Base-by-base conservation (phyloP, 2,888 invertebrate species). In the Patella pellucida region DNA sequence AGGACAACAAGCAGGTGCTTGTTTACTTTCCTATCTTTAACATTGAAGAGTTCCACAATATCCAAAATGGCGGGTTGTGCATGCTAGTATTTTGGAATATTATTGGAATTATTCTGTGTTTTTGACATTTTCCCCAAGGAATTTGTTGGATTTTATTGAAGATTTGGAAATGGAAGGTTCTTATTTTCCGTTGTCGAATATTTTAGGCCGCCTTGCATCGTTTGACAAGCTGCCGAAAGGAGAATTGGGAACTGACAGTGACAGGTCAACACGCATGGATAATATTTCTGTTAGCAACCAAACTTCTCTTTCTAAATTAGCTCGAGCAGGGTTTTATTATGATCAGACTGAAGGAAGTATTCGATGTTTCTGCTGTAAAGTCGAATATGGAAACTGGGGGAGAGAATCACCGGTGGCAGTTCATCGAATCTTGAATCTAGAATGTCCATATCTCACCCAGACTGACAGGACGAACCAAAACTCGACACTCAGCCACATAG, bases 301-400 rank as follows among this genome's bases (percentile, higher is more conserved):
- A 41, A 41, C 62, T 15, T 62, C 62, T 11, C 14, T 62, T 62
- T 14, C 23, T 11, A 62, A 23, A 23, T 12, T 62, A 23, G 62
- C 62, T 62, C 19, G 62, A 62, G 62, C 62, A 23, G 62, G 62
- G 23, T 62, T 62, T 62, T 62, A 62, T 62, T 62, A 12, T 62
- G 19, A 19, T 12, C 19, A 23, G 19, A 62, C 16, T 23, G 19
- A 62, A 62, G 62, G 19, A 62, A 41, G 9, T 41, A 23, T 62
- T 11, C 19, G 23, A 14, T 62, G 62, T 62, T 62, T 62, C 14
- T 62, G 23, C 23, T 62, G 62, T 62, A 23, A 23, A 12, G 62
- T 62, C 15, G 62, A n/a, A 62, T 62, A 62, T 19, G 12, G 23
- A 23, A 23, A 11, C 12, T 19, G 23, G 19, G 62, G 14, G 19